Base-by-base conservation (phyloP, 2,113 vertebrate genomes). In the Murina feae region DNA sequence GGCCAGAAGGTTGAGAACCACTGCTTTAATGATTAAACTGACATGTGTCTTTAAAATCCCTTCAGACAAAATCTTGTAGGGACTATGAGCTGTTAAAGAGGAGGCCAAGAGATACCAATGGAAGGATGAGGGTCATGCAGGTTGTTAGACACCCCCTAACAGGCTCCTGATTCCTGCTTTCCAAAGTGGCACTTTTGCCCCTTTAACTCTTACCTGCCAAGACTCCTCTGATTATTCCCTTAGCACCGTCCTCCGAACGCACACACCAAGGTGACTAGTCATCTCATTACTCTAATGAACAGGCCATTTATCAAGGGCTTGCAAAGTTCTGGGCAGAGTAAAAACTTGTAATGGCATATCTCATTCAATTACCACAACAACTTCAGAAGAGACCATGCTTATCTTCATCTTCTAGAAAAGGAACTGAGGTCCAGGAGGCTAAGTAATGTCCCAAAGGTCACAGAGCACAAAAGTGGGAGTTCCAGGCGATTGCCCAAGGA, bases 211-310 rank as follows among this genome's bases (percentile, higher is more conserved):
- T 55, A 30, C 28, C 23, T 78, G 42, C 49, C 4, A 35, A 49
- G 21, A 86, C 11, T 11, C 35, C 28, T 49, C 12, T 3, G 21
- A 20, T 4, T 10, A 68, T n/a, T 42, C 71, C n/a, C 55, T 51
- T 9, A 71, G 80, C 55, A n/a, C 11, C 8, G 9, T 74, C 28
- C 42, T 65, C 53, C 7, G 3, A 0, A 0, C 0, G 10, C 21
- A 58, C 28, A 53, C 6, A 11, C 14, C 42, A 69, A 6, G 30
- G 25, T 30, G 5, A 53, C 35, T 6, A 75, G 58, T 51, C 7
- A 13, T 18, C 30, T 60, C 0, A 1, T 35, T 65, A 21, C 20
- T 69, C 8, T 65, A 44, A 28, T 0, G 12, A 11, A 39, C 2
- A 87, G 55, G 8, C 28, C 69, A 35, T 1, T 69, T 44, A 68